Base-by-base conservation (phyloP, 2,797 vertebrate genomes). In the Pseudochromis fuscus region DNA sequence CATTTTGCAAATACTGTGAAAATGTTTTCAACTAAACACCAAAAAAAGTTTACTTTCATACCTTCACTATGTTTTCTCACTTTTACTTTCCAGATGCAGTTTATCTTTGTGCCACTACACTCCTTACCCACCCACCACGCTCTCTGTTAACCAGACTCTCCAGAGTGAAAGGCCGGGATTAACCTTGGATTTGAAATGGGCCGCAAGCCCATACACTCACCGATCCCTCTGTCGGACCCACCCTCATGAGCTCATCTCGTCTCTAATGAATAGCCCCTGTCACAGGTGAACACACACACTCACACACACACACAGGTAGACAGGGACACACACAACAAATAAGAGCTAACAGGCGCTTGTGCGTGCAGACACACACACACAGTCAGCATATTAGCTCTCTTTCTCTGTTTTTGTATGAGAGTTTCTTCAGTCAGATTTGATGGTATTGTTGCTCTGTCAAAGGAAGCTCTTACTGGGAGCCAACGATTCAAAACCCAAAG, bases 191-290 rank as follows among this genome's bases (percentile, higher is more conserved):
- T 91, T 89, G 79, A 87, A 75, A 68, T 21, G 1, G 76, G 63
- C 67, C 38, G 2, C 42, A 60, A 63, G 71, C 68, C 78, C 52
- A 86, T 82, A 77, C 64, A 85, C 77, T 82, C 75, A 63, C 58
- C 83, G 68, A 81, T 83, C 75, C 83, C 45, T 74, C 63, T 58
- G 79, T 78, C 27, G n/a, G 82, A 74, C 77, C 81, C 88, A 72
- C 87, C 87, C 88, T 83, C 77, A 70, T 91, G 89, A 92, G 83
- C 84, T 91, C 90, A 91, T 85, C 77, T 68, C 67, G n/a, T 66
- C 33, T 46, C 75, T 75, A 58, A 81, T 81, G 83, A 89, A 89
- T 78, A 76, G 79, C 59, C 67, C 42, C 8, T 38, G 77, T 79
- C 66, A 85, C 88, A 92, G 90, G 88, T 92, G 88, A 90, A 84